Conservation (phyloP, 2,797 vertebrate species). For the Potorous gilbertii region DNA sequence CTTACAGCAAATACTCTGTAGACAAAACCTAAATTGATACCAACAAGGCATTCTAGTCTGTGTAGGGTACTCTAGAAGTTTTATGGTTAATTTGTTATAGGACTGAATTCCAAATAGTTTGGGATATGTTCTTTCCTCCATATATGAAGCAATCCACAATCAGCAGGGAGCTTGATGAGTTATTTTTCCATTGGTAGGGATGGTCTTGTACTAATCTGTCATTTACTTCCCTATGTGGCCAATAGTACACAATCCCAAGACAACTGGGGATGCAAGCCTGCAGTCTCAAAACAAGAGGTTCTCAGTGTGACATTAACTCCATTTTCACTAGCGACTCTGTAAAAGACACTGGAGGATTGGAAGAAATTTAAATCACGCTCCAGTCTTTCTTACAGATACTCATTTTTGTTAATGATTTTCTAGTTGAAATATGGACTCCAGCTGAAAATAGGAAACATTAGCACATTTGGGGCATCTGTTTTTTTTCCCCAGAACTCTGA, state of each 20-base stretch:
- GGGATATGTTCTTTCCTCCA: neutral
- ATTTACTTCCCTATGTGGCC: neutral
- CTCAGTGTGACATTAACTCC: neutral
- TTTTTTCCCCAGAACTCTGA: conserved; percentile 45
- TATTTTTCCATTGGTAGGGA: neutral
- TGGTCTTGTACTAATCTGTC: neutral
- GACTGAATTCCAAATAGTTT: neutral
- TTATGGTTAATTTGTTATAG: neutral
- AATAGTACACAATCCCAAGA: neutral
- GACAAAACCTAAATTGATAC: neutral
- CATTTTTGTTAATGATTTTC: conserved; percentile 42
- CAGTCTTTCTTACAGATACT: conserved; percentile 43
- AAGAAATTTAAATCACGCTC: conserved; percentile 19
- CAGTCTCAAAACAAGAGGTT: neutral
- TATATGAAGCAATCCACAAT: neutral
- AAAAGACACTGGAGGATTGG: neutral
- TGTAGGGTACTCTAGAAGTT: neutral
- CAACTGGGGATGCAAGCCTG: neutral
- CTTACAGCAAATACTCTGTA: neutral
- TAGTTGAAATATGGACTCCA: conserved; percentile 22
- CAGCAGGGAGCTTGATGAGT: neutral
- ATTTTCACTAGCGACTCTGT: neutral
- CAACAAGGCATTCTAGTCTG: neutral
- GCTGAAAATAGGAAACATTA: conserved; percentile 62
- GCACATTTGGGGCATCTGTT: neutral